Conservation (phyloP, 2,797 vertebrate species). For the Coilia nasus region DNA sequence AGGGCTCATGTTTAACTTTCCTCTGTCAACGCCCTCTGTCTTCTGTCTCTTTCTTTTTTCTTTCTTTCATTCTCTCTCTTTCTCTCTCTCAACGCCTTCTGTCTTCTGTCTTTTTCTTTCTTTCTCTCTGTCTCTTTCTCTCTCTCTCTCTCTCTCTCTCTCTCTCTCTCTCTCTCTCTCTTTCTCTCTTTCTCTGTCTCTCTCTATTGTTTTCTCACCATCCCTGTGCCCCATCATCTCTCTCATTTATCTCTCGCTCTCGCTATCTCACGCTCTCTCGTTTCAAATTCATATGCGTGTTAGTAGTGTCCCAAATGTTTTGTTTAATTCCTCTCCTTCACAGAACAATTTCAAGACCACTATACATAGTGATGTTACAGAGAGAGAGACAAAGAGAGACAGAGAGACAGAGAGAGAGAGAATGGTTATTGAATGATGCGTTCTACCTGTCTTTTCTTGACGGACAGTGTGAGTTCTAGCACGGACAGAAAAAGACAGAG, state of each 20-base stretch:
- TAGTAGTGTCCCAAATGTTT: too few species aligned
- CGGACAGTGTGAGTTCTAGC: neutral
- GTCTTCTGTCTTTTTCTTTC: conserved; percentile 10
- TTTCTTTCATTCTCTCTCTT: neutral
- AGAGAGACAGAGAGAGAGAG: neutral
- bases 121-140: too few species aligned
- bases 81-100: neutral
- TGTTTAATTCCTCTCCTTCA: too few species aligned
- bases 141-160: neutral
- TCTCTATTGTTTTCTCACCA: neutral
- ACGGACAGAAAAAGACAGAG: neutral
- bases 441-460: neutral
- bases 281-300: too few species aligned
- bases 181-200: too few species aligned
- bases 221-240: too few species aligned
- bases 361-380: too few species aligned
- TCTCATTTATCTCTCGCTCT: rapidly evolving
- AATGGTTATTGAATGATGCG: conserved; percentile 10
- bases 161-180: neutral
- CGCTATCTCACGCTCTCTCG: conserved; percentile 18
- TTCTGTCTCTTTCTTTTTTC: neutral
- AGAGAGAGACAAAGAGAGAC: conserved; percentile 33
- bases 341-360: too few species aligned
- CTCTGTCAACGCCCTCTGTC: neutral
- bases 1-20: neutral